Evolutionary conservation across 2,113 vertebrate species (phyloP).

Genomic region (Perognathus longimembris): DNA sequence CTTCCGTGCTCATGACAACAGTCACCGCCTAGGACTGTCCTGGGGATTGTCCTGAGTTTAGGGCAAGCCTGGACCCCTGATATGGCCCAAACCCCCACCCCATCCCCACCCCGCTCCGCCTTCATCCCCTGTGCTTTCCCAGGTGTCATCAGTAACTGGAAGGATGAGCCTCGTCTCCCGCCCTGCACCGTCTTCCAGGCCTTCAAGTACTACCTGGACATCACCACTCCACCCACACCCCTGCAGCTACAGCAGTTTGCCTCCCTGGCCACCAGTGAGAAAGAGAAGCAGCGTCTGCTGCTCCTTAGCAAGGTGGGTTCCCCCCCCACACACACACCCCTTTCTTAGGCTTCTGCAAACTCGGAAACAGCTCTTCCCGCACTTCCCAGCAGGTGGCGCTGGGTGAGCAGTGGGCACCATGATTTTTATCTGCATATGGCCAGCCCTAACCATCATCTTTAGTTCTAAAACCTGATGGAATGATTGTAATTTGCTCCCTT

Average conservation of each 20-base stretch:
- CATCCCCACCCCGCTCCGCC: not conserved
- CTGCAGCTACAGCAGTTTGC: constrained; percentile 97
- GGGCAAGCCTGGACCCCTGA: not conserved
- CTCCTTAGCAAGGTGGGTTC: constrained; percentile 95
- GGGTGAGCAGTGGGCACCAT: not conserved
- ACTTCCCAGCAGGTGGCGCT: constrained; percentile 24
- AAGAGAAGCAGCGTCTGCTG: constrained; percentile 94
- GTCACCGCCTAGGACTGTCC: not conserved
- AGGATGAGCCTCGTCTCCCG: constrained; percentile 92
- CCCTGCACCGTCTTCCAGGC: constrained; percentile 98
- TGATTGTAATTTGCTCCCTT: accelerated
- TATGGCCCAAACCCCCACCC: not conserved
- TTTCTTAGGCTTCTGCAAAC: no score
- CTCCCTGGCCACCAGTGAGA: constrained; percentile 93
- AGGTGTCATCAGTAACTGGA: constrained; percentile 99
- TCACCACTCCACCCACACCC: constrained; percentile 96
- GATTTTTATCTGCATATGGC: not conserved
- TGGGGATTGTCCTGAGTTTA: not conserved
- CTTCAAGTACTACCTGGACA: constrained; percentile 98
- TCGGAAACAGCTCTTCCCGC: not conserved
- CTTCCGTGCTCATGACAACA: not conserved
- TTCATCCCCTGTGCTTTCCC: constrained; percentile 13
- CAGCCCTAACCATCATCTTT: not conserved
- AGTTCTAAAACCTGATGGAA: not conserved
- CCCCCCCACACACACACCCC: accelerated